A percentile compares a stretch with the other conserved stretches of the same genome.
phyloP scores from a whole-genome alignment of 2,113 vertebrate species.

The Trichomycterus rosablanca region DNA sequence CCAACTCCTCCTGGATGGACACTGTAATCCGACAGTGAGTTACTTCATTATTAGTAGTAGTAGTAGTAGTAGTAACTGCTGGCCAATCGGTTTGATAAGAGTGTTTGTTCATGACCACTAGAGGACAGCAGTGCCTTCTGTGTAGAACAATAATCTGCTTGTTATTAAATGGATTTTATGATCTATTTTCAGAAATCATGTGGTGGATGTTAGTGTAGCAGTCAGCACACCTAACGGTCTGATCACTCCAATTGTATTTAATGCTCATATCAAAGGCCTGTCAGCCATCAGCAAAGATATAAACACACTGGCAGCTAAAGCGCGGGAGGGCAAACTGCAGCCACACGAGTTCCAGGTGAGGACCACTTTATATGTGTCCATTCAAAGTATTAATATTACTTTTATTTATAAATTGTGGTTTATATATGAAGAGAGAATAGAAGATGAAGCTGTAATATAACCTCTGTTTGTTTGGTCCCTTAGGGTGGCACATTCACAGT shows the following conservation, averaged over 20 bases:
- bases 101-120: not conserved
- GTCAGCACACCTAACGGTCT: slow-evolving; percentile 90
- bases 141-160: not conserved
- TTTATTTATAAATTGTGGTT: too few relatives aligned
- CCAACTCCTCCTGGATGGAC: slow-evolving; percentile 97
- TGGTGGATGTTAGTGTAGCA: slow-evolving; percentile 89
- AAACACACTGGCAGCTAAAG: slow-evolving; percentile 76
- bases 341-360: slow-evolving; percentile 94
- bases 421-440: too few relatives aligned
- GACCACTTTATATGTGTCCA: not conserved
- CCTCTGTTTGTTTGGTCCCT: slow-evolving; percentile 23
- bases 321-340: slow-evolving; percentile 91
- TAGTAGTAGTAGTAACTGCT: too few relatives aligned
- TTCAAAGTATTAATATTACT: too few relatives aligned
- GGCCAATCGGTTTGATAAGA: too few relatives aligned
- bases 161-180: too few relatives aligned
- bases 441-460: too few relatives aligned
- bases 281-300: slow-evolving; percentile 82
- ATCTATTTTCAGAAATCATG: slow-evolving; percentile 83
- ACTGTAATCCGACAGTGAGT: slow-evolving; percentile 97
- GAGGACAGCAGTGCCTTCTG: not conserved
- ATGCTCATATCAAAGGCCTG: slow-evolving; percentile 90
- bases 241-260: slow-evolving; percentile 97
- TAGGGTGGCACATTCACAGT: slow-evolving; percentile 97
- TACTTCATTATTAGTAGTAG: too few relatives aligned